phyloP scores from a whole-genome alignment of 2,797 vertebrate genomes.

The Heteromormyrus szaboi region DNA sequence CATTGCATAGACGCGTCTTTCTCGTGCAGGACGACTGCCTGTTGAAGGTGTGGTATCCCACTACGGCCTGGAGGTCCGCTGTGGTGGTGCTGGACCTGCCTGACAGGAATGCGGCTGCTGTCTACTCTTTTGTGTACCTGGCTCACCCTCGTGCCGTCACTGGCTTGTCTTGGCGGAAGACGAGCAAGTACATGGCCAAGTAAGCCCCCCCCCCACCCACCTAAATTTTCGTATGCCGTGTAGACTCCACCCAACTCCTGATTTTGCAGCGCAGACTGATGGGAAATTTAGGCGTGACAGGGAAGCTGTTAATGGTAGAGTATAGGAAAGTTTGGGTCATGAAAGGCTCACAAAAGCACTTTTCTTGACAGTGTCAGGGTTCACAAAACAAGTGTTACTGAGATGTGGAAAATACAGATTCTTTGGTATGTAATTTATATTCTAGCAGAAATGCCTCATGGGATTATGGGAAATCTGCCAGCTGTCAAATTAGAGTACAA shows the following conservation, averaged over 20 bases:
- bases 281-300: not conserved
- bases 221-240: not conserved
- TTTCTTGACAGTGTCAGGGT: not conserved
- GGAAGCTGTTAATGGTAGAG: not conserved
- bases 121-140: constrained; percentile 70
- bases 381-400: not conserved
- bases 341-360: not conserved
- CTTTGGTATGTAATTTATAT: not conserved
- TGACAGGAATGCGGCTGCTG: constrained; percentile 64
- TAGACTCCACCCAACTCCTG: not conserved
- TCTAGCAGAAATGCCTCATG: not conserved
- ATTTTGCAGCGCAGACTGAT: not conserved
- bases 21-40: constrained; percentile 84
- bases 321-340: not conserved
- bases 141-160: constrained; percentile 84
- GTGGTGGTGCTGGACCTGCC: constrained; percentile 78
- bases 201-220: constrained; percentile 49
- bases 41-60: constrained; percentile 94
- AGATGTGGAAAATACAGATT: not conserved
- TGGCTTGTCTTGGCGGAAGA: constrained; percentile 95
- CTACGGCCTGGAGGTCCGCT: constrained; percentile 87
- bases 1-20: not conserved
- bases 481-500: not conserved
- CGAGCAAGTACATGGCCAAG: constrained; percentile 92
- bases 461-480: not conserved